Evolutionary conservation across 2,888 invertebrate species (phyloP), one percentile per base, ranked within the genome.

Genomic region (Podotricha telesiphe): DNA sequence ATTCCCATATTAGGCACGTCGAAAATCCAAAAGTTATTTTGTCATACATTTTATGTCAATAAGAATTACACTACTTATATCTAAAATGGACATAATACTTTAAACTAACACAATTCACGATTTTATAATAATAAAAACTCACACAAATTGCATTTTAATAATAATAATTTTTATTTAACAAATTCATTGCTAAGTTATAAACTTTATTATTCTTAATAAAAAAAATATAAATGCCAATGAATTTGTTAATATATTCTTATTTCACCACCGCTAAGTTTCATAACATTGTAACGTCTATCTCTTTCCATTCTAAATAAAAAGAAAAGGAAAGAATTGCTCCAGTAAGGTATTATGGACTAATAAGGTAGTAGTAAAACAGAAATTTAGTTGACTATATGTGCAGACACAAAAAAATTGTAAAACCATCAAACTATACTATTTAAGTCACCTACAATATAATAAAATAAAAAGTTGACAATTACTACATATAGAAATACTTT

Each of bases 41-140:
- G 11, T 5, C 19, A 8, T 8, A 6, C 20, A 3, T 20, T 15
- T 56, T 20, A 42, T 15, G 19, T 15, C 40, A 58, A 58, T 42
- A 8, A n/a, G 2, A 58, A 58, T 58, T 58, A 58, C 20, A 6
- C 58, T 58, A 58, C 40, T 20, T 42, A 58, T 19, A 6, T 13
- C 3, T 58, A 40, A 20, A 40, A 40, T 58, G 56, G 40, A 58
- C 58, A 20, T 58, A 58, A 40, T 58, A 40, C 20, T 17, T 50
- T 13, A 15, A 55, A 40, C 40, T 56, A 22, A 28, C 28, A 28
- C 8, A 28, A 28, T 53, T 28, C 17, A 37, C 11, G 17, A 19
- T 34, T 42, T 34, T 1, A 53, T 55, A 34, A 11, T 55, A 11
- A 55, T 34, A 17, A 55, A 34, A 55, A 55, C 6, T 5, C 55